phyloP scores from a whole-genome alignment of 1,140 invertebrate genomes.

The Potamilus streckersoni region DNA sequence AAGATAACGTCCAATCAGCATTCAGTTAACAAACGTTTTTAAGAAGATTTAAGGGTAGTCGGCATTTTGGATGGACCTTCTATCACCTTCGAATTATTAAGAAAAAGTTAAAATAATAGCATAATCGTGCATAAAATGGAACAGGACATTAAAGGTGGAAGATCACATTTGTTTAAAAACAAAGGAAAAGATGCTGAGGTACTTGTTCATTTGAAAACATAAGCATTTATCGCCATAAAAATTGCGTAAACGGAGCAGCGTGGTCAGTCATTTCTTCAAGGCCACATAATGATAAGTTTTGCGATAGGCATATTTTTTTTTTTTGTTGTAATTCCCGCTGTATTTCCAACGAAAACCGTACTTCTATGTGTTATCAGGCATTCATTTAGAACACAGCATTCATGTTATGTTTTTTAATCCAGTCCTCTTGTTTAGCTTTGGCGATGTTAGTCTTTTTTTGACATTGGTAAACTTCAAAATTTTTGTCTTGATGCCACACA shows the following conservation, averaged over 20 bases:
- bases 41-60: too few species aligned
- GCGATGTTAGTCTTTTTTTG: too few species aligned
- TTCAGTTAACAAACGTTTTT: neutral
- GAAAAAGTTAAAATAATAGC: too few species aligned
- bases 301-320: neutral
- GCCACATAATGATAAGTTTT: neutral
- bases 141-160: constrained; percentile 19
- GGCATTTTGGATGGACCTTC: too few species aligned
- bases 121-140: too few species aligned
- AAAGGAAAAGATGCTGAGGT: constrained; percentile 97
- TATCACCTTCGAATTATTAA: too few species aligned
- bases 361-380: neutral
- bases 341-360: neutral
- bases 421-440: too few species aligned
- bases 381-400: neutral
- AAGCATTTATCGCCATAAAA: constrained; percentile 1
- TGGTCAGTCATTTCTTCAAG: neutral
- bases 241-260: neutral
- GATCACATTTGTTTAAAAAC: constrained; percentile 95
- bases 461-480: too few species aligned
- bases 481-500: too few species aligned
- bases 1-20: constrained; percentile 17
- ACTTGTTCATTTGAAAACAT: constrained; percentile 70
- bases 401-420: too few species aligned
- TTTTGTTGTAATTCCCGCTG: neutral